phyloP scores from a whole-genome alignment of 2,113 vertebrate genomes.

The Nibea coibor region DNA sequence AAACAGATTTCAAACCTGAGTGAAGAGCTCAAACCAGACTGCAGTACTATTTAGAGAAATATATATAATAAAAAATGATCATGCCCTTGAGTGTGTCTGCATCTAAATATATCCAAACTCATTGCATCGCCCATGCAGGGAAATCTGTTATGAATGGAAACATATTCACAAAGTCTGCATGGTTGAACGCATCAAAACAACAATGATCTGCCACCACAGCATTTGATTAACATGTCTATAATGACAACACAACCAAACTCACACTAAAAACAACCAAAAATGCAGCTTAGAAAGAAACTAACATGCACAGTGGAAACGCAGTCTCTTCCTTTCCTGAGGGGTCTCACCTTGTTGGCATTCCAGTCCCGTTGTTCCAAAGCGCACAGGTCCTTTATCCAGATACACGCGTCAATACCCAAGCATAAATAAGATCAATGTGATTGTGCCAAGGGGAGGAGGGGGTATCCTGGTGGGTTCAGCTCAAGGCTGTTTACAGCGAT shows the following conservation, averaged over 20 bases:
- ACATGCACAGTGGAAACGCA: neutral
- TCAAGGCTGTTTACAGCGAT: constrained; percentile 48
- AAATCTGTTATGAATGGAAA: neutral
- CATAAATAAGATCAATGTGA: constrained; percentile 21
- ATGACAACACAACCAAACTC: neutral
- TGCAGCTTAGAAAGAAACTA: constrained; percentile 12
- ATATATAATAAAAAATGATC: neutral
- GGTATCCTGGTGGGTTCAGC: constrained; percentile 21
- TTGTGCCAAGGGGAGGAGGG: constrained; percentile 15
- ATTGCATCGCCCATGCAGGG: constrained; percentile 29
- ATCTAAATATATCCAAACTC: constrained; percentile 34
- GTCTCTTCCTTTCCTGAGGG: neutral
- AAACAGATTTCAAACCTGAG: neutral
- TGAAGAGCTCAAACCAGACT: constrained; percentile 7
- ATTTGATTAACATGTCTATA: neutral
- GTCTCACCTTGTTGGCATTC: constrained; percentile 82
- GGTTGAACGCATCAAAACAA: neutral
- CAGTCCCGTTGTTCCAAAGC: constrained; percentile 56
- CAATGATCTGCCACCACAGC: neutral
- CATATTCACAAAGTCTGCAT: neutral
- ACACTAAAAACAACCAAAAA: neutral
- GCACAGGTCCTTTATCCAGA: constrained; percentile 61
- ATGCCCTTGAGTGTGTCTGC: constrained; percentile 73
- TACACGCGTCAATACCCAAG: constrained; percentile 21
- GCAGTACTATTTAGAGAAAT: neutral